Evolutionary conservation across 2,113 vertebrate genomes (phyloP).

Genomic region (Hepsetus odoe): DNA sequence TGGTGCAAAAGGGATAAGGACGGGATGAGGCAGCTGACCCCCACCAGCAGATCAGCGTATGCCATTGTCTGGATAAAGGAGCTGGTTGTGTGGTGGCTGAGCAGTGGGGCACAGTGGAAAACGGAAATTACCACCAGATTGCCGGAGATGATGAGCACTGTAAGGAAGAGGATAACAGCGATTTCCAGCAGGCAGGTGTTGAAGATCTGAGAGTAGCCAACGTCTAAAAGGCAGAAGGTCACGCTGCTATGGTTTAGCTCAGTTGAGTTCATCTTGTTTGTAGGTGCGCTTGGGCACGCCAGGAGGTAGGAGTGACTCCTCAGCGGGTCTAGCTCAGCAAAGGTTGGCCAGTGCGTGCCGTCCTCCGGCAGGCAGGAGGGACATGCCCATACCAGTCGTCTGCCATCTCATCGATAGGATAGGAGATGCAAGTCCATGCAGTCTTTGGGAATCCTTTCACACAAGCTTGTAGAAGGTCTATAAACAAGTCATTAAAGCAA

Average conservation of each 20-base stretch:
- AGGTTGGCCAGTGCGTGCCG: constrained; percentile 6
- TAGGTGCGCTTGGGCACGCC: constrained; percentile 58
- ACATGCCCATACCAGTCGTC: constrained; percentile 71
- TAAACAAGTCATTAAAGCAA: neutral
- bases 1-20: constrained; percentile 90
- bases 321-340: constrained; percentile 37
- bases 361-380: constrained; percentile 56
- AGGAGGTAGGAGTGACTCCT: constrained; percentile 45
- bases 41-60: constrained; percentile 95
- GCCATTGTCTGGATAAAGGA: constrained; percentile 99
- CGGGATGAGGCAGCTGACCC: constrained; percentile 94
- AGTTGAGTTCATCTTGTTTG: constrained; percentile 92
- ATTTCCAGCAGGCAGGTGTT: constrained; percentile 93
- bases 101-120: constrained; percentile 96
- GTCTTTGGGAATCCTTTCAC: constrained; percentile 17
- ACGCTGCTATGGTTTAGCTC: constrained; percentile 83
- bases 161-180: constrained; percentile 89
- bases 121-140: constrained; percentile 97
- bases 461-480: neutral
- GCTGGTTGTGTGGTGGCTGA: constrained; percentile 95
- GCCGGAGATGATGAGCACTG: constrained; percentile 92
- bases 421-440: neutral
- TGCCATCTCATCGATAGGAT: constrained; percentile 64
- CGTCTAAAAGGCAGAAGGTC: constrained; percentile 90
- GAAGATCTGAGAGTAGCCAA: constrained; percentile 86